Conservation (phyloP, 2,888 invertebrate genomes). For the Netelia virgata region DNA sequence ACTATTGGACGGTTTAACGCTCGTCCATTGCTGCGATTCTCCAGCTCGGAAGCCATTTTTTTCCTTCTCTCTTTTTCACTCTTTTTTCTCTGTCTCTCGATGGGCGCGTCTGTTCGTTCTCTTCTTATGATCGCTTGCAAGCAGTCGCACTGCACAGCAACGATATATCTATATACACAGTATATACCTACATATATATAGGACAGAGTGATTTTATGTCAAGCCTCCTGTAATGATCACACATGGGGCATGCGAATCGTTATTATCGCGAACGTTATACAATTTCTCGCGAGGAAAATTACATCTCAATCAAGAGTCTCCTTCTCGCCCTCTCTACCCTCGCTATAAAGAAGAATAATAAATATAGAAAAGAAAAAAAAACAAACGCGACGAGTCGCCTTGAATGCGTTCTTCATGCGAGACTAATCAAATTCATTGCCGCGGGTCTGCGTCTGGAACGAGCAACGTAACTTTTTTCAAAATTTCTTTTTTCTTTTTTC, state of each 20-base stretch:
- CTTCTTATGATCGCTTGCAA: slow-evolving; percentile 21
- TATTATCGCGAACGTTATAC: slow-evolving; percentile 67
- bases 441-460: slow-evolving; percentile 39
- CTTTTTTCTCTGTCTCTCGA: slow-evolving; percentile 5
- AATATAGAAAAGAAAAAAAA: slow-evolving; percentile 8
- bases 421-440: slow-evolving; percentile 71
- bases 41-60: slow-evolving; percentile 8
- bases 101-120: slow-evolving; percentile 12
- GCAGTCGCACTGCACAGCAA: slow-evolving; percentile 5
- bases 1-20: slow-evolving; percentile 29
- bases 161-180: background rate
- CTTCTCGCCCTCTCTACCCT: slow-evolving; percentile 9
- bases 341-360: slow-evolving; percentile 7
- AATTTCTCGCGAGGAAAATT: slow-evolving; percentile 68
- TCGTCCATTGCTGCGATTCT: slow-evolving; percentile 4
- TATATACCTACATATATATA: slow-evolving; percentile 13
- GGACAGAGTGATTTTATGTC: slow-evolving; percentile 38
- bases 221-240: slow-evolving; percentile 54
- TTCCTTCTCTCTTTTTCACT: background rate
- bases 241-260: slow-evolving; percentile 55
- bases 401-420: slow-evolving; percentile 68
- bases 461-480: background rate
- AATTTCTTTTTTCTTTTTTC: background rate
- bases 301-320: slow-evolving; percentile 64
- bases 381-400: slow-evolving; percentile 46